Conservation (phyloP, 1,140 invertebrate species). For the Frieseomelitta varia region DNA sequence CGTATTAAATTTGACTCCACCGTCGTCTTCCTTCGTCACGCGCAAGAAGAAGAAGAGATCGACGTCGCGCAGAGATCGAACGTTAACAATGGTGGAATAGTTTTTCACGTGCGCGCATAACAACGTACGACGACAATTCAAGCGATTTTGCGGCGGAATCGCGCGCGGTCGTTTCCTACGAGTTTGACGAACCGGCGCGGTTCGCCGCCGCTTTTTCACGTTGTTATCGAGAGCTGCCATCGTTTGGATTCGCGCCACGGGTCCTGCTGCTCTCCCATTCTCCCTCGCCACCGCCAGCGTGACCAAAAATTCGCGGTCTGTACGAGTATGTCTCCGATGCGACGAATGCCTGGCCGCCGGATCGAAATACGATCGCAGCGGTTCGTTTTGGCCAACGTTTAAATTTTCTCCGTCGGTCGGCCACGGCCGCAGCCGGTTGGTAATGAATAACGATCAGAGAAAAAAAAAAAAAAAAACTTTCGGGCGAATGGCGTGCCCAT, state of each 20-base stretch:
- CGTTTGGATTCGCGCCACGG: conserved; percentile 49
- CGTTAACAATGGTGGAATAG: not conserved
- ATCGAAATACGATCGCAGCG: conserved; percentile 43
- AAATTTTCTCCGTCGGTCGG: conserved; percentile 27
- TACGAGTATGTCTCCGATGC: conserved; percentile 37
- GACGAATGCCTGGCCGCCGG: conserved; percentile 9
- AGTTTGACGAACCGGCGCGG: conserved; percentile 27
- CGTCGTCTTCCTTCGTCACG: no score
- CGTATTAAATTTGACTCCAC: no score
- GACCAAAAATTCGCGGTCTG: conserved; percentile 49
- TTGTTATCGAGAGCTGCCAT: conserved; percentile 16
- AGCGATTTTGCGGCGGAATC: not conserved
- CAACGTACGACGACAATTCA: not conserved
- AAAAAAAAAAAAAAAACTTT: no score
- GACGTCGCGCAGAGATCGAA: no score
- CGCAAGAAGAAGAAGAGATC: no score
- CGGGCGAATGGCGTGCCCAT: not conserved
- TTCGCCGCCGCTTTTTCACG: conserved; percentile 33
- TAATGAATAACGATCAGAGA: conserved; percentile 41
- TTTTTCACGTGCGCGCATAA: not conserved
- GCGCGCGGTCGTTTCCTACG: not conserved
- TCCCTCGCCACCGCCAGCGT: conserved; percentile 38
- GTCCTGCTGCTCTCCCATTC: conserved; percentile 2
- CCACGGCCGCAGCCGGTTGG: not conserved
- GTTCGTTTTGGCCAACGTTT: conserved; percentile 45